phyloP scores from a whole-genome alignment of 2,888 invertebrate species.

The Heliconius sara region DNA sequence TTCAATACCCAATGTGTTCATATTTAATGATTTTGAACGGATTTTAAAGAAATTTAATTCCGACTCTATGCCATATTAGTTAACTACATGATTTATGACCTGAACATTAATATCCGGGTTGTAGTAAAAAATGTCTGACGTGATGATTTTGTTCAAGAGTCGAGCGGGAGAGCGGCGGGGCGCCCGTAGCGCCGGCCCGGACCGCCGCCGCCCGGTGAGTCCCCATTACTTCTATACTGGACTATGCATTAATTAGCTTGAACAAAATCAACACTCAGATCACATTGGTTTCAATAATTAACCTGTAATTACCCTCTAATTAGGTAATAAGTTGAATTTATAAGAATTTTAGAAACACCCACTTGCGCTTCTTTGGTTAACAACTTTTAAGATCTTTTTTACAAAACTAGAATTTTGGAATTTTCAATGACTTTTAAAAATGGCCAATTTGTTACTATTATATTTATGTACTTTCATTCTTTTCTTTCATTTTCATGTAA shows the following conservation, averaged over 20 bases:
- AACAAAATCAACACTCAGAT: constrained; percentile 62
- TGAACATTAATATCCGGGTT: constrained; percentile 5
- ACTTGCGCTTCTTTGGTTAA: background rate
- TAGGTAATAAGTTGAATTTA: background rate
- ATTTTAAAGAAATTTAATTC: background rate
- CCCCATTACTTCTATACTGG: constrained; percentile 50
- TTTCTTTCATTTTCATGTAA: background rate
- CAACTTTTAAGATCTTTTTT: background rate
- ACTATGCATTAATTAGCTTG: constrained; percentile 66
- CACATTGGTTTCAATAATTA: constrained; percentile 20
- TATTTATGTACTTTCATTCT: background rate
- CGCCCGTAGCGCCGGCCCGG: constrained; percentile 72
- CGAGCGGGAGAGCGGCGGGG: constrained; percentile 70
- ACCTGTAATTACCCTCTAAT: constrained; percentile 24
- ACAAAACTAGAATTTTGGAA: no score
- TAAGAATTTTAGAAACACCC: background rate
- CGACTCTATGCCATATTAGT: background rate
- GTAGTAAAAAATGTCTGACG: constrained; percentile 44
- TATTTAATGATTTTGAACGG: background rate
- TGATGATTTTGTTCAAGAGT: constrained; percentile 82
- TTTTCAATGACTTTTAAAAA: no score
- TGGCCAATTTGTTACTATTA: background rate
- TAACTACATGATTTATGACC: background rate
- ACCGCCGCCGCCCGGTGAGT: constrained; percentile 74
- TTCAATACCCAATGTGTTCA: background rate